Conservation (phyloP, 2,113 vertebrate species). For the Trachemys scripta region DNA sequence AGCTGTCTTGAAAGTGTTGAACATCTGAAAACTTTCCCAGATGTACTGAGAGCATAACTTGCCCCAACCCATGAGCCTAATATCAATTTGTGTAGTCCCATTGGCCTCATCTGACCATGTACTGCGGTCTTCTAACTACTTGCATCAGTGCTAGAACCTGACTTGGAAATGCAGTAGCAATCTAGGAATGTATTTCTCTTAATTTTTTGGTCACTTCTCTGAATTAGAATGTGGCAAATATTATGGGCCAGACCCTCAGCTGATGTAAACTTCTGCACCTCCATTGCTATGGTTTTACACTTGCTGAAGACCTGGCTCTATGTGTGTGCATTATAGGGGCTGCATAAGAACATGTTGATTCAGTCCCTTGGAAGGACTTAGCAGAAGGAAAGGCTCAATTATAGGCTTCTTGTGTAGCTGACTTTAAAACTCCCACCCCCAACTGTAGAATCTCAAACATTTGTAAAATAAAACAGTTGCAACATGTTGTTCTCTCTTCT, state of each 20-base stretch:
- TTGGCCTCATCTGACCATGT: neutral
- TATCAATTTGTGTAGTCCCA: neutral
- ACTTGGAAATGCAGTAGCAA: neutral
- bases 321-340: neutral
- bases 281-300: neutral
- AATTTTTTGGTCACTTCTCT: neutral
- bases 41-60: neutral
- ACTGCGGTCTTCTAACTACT: neutral
- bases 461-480: neutral
- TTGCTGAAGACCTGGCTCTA: neutral
- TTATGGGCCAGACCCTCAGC: neutral
- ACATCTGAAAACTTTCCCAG: neutral
- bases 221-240: neutral
- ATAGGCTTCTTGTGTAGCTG: neutral
- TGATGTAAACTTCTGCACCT: neutral
- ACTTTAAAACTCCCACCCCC: neutral
- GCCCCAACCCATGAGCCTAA: neutral
- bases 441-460: neutral
- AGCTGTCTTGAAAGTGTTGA: neutral
- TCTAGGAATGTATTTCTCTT: neutral
- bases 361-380: neutral
- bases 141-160: neutral
- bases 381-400: neutral
- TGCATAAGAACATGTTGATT: neutral
- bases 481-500: neutral